Evolutionary conservation across 2,113 vertebrate genomes (phyloP).

Genomic region (Phalacrocorax brasilianus): DNA sequence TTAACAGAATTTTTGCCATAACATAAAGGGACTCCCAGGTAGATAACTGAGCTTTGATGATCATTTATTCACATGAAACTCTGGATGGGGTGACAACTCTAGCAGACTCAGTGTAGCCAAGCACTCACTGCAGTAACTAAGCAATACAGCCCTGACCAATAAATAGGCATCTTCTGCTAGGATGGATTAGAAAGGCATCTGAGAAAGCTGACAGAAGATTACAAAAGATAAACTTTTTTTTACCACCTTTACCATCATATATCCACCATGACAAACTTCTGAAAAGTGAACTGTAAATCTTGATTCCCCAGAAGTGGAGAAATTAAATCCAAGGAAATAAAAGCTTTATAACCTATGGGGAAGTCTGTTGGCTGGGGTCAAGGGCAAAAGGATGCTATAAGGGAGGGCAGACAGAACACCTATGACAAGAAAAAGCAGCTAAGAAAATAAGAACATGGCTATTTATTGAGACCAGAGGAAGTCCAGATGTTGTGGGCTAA

Average conservation of each 20-base stretch:
- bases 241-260: background rate
- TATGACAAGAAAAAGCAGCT: background rate
- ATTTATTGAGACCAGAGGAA: background rate
- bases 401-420: background rate
- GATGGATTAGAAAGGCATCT: background rate
- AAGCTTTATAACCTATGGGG: fast-evolving
- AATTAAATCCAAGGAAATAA: background rate
- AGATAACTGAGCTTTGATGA: background rate
- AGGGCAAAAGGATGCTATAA: background rate
- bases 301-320: background rate
- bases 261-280: background rate
- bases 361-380: background rate
- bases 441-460: background rate
- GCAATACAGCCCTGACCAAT: background rate
- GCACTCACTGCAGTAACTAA: background rate
- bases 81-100: background rate
- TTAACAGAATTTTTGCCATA: background rate
- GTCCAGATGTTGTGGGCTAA: background rate
- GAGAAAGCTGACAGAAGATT: background rate
- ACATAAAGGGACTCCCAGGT: background rate
- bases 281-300: background rate
- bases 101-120: background rate
- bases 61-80: background rate
- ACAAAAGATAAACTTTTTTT: background rate
- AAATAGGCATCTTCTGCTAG: background rate